phyloP scores from a whole-genome alignment of 2,888 invertebrate species.

The Drosophila picticornis region DNA sequence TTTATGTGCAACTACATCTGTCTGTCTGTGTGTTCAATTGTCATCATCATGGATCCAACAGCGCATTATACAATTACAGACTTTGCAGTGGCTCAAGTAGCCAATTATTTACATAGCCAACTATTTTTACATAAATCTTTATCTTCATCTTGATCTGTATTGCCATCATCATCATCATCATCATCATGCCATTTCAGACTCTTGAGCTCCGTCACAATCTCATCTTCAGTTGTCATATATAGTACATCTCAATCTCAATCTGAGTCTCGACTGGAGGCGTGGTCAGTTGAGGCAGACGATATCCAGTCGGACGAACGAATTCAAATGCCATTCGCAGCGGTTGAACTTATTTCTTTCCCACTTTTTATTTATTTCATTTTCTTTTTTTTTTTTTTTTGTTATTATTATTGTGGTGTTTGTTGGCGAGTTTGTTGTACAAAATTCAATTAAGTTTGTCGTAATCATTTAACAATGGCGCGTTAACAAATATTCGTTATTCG shows the following conservation, averaged over 20 bases:
- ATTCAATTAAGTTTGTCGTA: conserved; percentile 72
- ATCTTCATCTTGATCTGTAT: background rate
- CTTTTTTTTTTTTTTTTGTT: background rate
- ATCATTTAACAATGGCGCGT: conserved; percentile 70
- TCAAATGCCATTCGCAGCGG: conserved; percentile 46
- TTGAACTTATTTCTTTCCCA: conserved; percentile 21
- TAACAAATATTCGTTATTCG: conserved; percentile 47
- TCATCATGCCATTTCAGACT: conserved; percentile 1
- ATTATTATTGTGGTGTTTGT: conserved; percentile 12
- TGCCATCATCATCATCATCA: background rate
- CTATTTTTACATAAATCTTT: background rate
- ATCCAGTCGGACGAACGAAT: conserved; percentile 33
- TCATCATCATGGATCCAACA: conserved; percentile 15
- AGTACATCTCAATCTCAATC: conserved; percentile 38
- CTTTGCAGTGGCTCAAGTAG: conserved; percentile 54
- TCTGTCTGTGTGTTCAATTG: conserved; percentile 7
- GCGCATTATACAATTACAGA: conserved; percentile 38
- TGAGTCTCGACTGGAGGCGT: conserved; percentile 35
- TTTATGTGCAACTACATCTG: background rate
- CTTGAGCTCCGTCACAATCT: conserved; percentile 25
- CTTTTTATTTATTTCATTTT: conserved; percentile 3
- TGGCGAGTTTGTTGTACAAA: conserved; percentile 41
- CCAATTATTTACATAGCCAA: conserved; percentile 41
- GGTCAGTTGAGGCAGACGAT: conserved; percentile 23
- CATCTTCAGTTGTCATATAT: conserved; percentile 19